A percentile compares a stretch with the other conserved stretches of the same genome.
These are phyloP conservation scores for Pomatorhinus ruficollis DNA, from an alignment of 2,113 vertebrate species.

Conservation along the genomic window DNA sequence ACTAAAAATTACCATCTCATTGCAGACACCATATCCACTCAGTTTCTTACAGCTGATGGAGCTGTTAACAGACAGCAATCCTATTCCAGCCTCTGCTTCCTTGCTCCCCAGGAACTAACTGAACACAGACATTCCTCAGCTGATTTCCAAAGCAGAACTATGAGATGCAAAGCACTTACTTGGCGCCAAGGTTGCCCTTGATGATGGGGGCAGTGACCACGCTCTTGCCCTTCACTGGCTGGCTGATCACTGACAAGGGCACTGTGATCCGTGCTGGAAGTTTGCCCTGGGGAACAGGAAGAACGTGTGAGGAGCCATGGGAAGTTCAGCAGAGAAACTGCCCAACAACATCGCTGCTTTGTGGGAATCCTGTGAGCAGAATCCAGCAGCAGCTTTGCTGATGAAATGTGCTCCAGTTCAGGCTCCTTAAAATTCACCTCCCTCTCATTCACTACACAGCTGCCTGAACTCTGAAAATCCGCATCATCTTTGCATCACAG, in stretches of 20 bases:
- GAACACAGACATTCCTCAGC: background rate
- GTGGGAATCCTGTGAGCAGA: background rate
- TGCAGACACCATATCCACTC: background rate
- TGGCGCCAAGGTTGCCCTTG: conserved; percentile 92
- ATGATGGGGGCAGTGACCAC: conserved; percentile 92
- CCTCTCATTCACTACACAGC: background rate
- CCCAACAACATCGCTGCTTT: background rate
- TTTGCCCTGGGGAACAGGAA: conserved; percentile 81
- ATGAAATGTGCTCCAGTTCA: background rate
- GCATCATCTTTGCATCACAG: background rate
- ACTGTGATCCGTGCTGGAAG: conserved; percentile 92
- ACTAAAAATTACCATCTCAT: background rate
- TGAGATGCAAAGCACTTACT: conserved; percentile 75
- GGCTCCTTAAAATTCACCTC: background rate
- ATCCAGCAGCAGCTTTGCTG: background rate
- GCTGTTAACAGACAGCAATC: background rate
- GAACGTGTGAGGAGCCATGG: background rate
- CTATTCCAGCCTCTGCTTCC: background rate
- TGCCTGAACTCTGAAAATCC: background rate
- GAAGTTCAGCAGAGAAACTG: background rate
- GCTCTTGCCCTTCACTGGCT: conserved; percentile 94
- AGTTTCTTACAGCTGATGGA: background rate
- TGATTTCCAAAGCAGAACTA: background rate
- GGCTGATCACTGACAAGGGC: conserved; percentile 93
- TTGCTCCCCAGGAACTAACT: background rate